A percentile compares a stretch with the other conserved stretches of the same genome.
Evolutionary conservation across 1,140 invertebrate genomes (phyloP).

Genomic region (Pectinophora gossypiella): DNA sequence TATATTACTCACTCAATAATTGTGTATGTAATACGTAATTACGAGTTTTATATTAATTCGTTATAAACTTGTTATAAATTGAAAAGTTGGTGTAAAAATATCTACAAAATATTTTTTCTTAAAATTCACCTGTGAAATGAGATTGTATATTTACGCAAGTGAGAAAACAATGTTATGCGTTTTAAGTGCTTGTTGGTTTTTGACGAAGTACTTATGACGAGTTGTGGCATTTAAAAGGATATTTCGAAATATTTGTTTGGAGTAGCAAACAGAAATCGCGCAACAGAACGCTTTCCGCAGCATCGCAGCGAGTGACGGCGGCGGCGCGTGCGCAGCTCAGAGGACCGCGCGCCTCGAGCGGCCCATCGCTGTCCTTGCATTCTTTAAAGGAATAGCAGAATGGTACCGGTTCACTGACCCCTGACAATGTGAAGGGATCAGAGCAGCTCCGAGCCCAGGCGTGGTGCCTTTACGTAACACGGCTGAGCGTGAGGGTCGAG

Average conservation of each 20-base stretch:
- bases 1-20: background rate
- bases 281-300: slow-evolving; percentile 14
- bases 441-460: slow-evolving; percentile 28
- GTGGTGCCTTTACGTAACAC: slow-evolving; percentile 45
- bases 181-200: background rate
- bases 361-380: slow-evolving; percentile 55
- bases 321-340: background rate
- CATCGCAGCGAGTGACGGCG: slow-evolving; percentile 3
- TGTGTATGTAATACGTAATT: too few relatives aligned
- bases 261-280: slow-evolving; percentile 22
- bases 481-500: slow-evolving; percentile 32
- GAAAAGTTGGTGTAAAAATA: too few relatives aligned
- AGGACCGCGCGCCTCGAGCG: slow-evolving; percentile 12
- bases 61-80: too few relatives aligned
- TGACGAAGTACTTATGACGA: background rate
- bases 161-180: background rate
- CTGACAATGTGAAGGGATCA: slow-evolving; percentile 52
- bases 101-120: too few relatives aligned
- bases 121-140: too few relatives aligned
- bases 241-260: slow-evolving; percentile 34
- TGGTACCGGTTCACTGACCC: slow-evolving; percentile 57
- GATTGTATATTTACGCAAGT: background rate
- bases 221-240: slow-evolving; percentile 28
- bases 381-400: slow-evolving; percentile 45
- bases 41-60: too few relatives aligned